Evolutionary conservation across 2,113 vertebrate genomes (phyloP).

Genomic region (Athene noctua): DNA sequence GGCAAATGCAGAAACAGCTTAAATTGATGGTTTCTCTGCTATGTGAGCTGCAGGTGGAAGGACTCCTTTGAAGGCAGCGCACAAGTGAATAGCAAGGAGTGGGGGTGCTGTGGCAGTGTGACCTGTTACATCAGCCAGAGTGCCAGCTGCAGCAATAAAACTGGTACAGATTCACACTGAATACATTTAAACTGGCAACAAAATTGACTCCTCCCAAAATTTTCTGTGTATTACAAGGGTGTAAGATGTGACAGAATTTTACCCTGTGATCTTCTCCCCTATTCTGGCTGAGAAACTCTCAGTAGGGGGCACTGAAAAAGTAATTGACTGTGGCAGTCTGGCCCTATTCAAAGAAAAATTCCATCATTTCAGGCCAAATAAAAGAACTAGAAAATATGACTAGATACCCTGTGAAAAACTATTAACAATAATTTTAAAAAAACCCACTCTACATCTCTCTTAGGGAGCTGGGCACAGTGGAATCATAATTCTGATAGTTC

Average conservation of each 20-base stretch:
- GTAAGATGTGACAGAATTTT: background rate
- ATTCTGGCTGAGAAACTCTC: background rate
- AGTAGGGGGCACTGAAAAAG: background rate
- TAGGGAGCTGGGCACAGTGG: background rate
- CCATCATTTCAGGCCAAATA: background rate
- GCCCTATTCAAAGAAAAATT: background rate
- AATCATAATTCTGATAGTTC: rapidly evolving
- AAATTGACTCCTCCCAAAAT: background rate
- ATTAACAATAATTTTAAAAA: background rate
- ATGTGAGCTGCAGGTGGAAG: background rate
- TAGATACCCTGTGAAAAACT: background rate
- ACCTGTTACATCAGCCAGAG: background rate
- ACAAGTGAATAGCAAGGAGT: rapidly evolving
- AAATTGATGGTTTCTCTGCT: background rate
- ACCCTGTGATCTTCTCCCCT: background rate
- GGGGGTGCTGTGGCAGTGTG: background rate
- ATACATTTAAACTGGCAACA: background rate
- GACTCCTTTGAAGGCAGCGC: background rate
- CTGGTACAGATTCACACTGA: too few relatives aligned
- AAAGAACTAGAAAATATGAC: background rate
- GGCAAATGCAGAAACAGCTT: background rate
- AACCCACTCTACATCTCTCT: too few relatives aligned
- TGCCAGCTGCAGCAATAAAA: background rate
- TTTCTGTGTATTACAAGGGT: background rate
- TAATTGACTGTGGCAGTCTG: background rate